A percentile compares a stretch with the other conserved stretches of the same genome.
phyloP scores from a whole-genome alignment of 1,140 invertebrate species.

The Plectrocnemia conspersa region DNA sequence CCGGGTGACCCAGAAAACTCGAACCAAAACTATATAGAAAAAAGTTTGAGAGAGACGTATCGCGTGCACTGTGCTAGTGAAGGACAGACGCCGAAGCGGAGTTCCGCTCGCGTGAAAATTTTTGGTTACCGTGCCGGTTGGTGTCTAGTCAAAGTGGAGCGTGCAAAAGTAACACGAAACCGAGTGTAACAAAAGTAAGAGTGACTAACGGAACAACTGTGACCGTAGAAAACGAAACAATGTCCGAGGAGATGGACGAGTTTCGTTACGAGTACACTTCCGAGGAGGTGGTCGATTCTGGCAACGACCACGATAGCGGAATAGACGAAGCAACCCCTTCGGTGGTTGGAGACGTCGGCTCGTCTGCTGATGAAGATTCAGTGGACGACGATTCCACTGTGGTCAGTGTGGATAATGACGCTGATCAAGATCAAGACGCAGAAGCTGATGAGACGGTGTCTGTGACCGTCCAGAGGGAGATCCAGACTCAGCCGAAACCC shows the following conservation, averaged over 20 bases:
- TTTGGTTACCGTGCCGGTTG: background rate
- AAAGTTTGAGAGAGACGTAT: too few species aligned
- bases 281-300: background rate
- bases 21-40: too few species aligned
- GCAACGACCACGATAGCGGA: constrained; percentile 15
- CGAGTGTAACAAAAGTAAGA: constrained; percentile 20
- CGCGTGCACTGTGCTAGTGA: too few species aligned
- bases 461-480: constrained; percentile 38
- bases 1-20: too few species aligned
- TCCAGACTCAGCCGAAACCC: constrained; percentile 6
- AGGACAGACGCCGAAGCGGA: too few species aligned
- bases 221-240: constrained; percentile 7
- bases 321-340: constrained; percentile 14
- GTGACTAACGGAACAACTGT: constrained; percentile 2
- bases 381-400: constrained; percentile 43
- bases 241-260: constrained; percentile 16
- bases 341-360: constrained; percentile 6
- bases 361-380: constrained; percentile 42
- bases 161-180: constrained; percentile 14
- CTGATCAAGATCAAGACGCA: too few species aligned
- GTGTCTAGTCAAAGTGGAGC: constrained; percentile 15
- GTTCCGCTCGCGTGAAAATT: background rate
- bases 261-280: constrained; percentile 5
- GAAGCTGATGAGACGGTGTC: constrained; percentile 43
- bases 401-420: constrained; percentile 37